Evolutionary conservation across 2,888 invertebrate species (phyloP).

Genomic region (Meganola albula): DNA sequence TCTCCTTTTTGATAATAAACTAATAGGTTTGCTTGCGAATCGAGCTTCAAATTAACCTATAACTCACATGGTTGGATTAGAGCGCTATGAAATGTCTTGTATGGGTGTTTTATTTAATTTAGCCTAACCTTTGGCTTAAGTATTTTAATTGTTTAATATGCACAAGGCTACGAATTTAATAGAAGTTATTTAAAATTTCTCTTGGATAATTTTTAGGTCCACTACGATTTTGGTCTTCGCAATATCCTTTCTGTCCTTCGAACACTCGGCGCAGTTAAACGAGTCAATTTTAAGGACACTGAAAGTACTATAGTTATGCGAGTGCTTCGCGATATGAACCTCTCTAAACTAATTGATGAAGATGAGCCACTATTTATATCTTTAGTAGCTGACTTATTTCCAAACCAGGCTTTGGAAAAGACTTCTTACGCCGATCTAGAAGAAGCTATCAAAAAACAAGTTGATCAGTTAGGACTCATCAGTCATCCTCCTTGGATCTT

Average conservation of each 20-base stretch:
- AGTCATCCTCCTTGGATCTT: slow-evolving; percentile 97
- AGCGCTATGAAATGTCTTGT: too few species aligned
- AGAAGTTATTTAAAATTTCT: too few species aligned
- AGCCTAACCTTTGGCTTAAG: too few species aligned
- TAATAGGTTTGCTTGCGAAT: too few species aligned
- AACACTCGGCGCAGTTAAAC: slow-evolving; percentile 94
- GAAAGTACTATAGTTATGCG: slow-evolving; percentile 98
- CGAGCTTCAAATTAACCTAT: too few species aligned
- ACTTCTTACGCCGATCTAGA: slow-evolving; percentile 92
- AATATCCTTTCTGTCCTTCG: slow-evolving; percentile 96
- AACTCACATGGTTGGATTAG: too few species aligned
- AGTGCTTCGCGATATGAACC: slow-evolving; percentile 97
- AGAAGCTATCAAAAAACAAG: slow-evolving; percentile 90
- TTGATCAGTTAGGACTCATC: slow-evolving; percentile 87
- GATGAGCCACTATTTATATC: slow-evolving; percentile 99
- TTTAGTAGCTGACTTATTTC: slow-evolving; percentile 95
- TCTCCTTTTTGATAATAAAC: too few species aligned
- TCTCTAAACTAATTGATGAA: slow-evolving; percentile 97
- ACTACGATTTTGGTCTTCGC: slow-evolving; percentile 97
- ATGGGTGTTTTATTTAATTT: too few species aligned
- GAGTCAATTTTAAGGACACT: slow-evolving; percentile 93
- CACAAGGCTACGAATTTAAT: too few species aligned
- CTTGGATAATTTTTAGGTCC: slow-evolving; percentile 86
- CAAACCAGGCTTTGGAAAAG: slow-evolving; percentile 95
- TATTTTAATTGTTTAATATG: too few species aligned